These are phyloP conservation scores for Callaeas wilsoni DNA, from an alignment of 2,113 vertebrate genomes.

Conservation along the genomic window DNA sequence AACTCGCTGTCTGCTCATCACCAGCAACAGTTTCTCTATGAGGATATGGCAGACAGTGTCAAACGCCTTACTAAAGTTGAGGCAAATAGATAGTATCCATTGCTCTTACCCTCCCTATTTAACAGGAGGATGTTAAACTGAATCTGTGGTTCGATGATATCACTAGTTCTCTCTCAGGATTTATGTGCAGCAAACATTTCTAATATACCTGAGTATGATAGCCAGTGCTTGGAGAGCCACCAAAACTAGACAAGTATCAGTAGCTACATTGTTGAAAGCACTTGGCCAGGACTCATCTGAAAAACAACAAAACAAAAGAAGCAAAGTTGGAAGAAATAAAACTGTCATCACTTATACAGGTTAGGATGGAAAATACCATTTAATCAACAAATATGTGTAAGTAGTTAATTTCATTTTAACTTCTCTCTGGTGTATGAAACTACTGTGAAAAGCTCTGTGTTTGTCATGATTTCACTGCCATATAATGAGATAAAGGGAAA, in stretches of 20 bases:
- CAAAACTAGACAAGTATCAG: background rate
- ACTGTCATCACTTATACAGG: background rate
- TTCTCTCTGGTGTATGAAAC: background rate
- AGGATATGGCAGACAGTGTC: background rate
- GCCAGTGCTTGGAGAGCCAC: background rate
- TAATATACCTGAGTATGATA: background rate
- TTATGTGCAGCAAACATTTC: background rate
- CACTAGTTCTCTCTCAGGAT: background rate
- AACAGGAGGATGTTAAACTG: background rate
- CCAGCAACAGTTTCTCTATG: background rate
- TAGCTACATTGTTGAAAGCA: background rate
- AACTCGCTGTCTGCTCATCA: background rate
- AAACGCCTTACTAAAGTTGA: background rate
- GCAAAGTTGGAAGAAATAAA: background rate
- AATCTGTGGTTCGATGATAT: background rate
- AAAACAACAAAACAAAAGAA: background rate
- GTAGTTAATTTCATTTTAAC: background rate
- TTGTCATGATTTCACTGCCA: background rate
- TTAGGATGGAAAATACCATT: background rate
- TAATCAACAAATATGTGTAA: background rate
- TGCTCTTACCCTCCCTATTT: background rate
- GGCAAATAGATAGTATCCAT: background rate
- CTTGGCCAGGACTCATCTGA: background rate
- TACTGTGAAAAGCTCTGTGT: background rate
- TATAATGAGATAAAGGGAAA: background rate